Percentiles rank a stretch among this genome's conserved stretches.
phyloP scores from a whole-genome alignment of 1,140 invertebrate genomes.

The Calliopsis andreniformis region DNA sequence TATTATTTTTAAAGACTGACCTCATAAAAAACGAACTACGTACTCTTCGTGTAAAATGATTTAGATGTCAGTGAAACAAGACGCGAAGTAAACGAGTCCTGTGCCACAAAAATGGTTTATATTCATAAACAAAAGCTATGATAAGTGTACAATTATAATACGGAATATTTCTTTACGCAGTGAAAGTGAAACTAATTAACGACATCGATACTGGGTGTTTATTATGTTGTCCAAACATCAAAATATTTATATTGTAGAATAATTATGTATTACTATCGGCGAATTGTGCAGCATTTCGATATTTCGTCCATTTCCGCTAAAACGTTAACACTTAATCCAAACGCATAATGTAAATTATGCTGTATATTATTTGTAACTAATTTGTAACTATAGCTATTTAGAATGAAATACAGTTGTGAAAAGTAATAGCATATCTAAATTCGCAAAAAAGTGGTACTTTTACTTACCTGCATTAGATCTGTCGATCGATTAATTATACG shows the following conservation, averaged over 20 bases:
- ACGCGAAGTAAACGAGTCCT: constrained; percentile 27
- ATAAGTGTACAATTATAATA: constrained; percentile 48
- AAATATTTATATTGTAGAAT: constrained; percentile 62
- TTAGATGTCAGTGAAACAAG: constrained; percentile 34
- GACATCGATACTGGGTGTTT: constrained; percentile 42
- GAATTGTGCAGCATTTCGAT: constrained; percentile 51
- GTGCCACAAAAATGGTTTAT: constrained; percentile 52
- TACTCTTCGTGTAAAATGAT: constrained; percentile 15
- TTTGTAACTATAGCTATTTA: constrained; percentile 42
- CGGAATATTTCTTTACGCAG: constrained; percentile 43
- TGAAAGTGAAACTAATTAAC: constrained; percentile 35
- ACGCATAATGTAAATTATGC: constrained; percentile 41
- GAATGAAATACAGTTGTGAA: constrained; percentile 35
- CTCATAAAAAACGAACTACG: constrained; percentile 23
- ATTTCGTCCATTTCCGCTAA: constrained; percentile 60
- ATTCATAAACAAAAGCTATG: constrained; percentile 50
- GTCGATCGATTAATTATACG: too few relatives aligned
- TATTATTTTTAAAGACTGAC: constrained; percentile 52
- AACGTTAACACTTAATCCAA: constrained; percentile 45
- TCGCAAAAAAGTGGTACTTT: constrained; percentile 4
- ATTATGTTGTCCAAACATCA: constrained; percentile 53
- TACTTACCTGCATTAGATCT: neutral
- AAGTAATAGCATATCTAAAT: constrained; percentile 16
- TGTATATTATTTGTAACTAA: constrained; percentile 54
- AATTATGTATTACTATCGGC: constrained; percentile 44